phyloP scores from a whole-genome alignment of 1,140 invertebrate species.

The Drosophila setifemur region DNA sequence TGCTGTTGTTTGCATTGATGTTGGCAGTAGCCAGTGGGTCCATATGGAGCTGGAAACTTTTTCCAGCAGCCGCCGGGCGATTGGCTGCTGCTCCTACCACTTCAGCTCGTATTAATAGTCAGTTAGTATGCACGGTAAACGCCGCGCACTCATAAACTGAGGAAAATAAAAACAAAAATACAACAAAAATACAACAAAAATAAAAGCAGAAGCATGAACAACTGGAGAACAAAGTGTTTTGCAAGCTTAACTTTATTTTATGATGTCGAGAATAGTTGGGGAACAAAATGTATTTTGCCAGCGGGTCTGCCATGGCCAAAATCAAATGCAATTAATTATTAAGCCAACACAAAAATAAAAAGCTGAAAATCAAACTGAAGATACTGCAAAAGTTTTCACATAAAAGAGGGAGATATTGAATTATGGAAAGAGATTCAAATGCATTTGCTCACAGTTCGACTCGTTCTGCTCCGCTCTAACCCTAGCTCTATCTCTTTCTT shows the following conservation, averaged over 20 bases:
- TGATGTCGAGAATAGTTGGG: constrained; percentile 49
- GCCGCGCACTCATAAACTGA: constrained; percentile 21
- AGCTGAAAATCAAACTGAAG: constrained; percentile 21
- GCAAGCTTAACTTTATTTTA: constrained; percentile 47
- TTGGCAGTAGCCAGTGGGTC: constrained; percentile 13
- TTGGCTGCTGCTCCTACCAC: not conserved
- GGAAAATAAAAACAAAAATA: constrained; percentile 9
- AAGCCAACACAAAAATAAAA: constrained; percentile 20
- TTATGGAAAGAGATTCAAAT: constrained; percentile 22
- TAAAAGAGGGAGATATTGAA: constrained; percentile 23
- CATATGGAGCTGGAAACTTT: constrained; percentile 38
- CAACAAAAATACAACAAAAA: constrained; percentile 20
- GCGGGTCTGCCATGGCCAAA: constrained; percentile 7
- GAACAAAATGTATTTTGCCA: not conserved
- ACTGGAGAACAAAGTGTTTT: constrained; percentile 20
- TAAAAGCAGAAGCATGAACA: not conserved
- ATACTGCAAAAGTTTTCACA: constrained; percentile 24
- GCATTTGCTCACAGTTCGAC: not conserved
- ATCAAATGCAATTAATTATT: constrained; percentile 70
- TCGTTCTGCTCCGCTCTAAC: not conserved
- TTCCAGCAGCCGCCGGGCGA: constrained; percentile 11
- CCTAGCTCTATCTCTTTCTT: not conserved
- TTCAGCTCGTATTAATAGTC: constrained; percentile 57
- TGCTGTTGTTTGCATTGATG: constrained; percentile 12
- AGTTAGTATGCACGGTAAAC: constrained; percentile 70